phyloP scores from a whole-genome alignment of 2,797 vertebrate species.

The Philypnodon macrostomus region DNA sequence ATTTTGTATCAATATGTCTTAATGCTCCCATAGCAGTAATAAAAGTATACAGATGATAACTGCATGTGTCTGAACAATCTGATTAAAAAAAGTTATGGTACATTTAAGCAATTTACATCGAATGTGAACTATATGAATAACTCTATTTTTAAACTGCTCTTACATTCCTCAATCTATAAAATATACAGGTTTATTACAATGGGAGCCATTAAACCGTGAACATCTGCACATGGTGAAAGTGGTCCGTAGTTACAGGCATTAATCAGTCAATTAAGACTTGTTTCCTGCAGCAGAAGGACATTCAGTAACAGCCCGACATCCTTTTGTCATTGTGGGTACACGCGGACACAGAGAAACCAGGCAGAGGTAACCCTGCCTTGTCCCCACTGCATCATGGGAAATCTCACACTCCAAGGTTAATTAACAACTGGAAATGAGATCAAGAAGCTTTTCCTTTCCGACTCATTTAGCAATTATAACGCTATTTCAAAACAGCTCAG shows the following conservation, averaged over 20 bases:
- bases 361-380: slow-evolving; percentile 58
- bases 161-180: too few species aligned
- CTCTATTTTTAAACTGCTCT: too few species aligned
- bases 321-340: slow-evolving; percentile 33
- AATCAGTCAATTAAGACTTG: slow-evolving; percentile 52
- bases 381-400: slow-evolving; percentile 67
- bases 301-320: slow-evolving; percentile 31
- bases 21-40: too few species aligned
- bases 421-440: slow-evolving; percentile 79
- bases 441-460: slow-evolving; percentile 76
- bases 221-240: slow-evolving; percentile 25
- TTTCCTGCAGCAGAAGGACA: slow-evolving; percentile 40
- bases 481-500: slow-evolving; percentile 70
- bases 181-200: too few species aligned
- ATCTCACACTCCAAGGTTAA: slow-evolving; percentile 79
- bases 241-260: slow-evolving; percentile 38
- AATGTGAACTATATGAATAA: too few species aligned
- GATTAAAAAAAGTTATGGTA: too few species aligned
- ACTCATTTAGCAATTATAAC: slow-evolving; percentile 79
- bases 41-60: too few species aligned
- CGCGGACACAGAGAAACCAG: slow-evolving; percentile 52
- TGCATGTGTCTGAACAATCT: too few species aligned
- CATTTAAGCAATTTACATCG: too few species aligned
- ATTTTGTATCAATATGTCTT: too few species aligned
- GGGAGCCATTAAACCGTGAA: slow-evolving; percentile 10